Base-by-base conservation (phyloP, 2,113 vertebrate genomes). In the Aleadryas rufinucha region DNA sequence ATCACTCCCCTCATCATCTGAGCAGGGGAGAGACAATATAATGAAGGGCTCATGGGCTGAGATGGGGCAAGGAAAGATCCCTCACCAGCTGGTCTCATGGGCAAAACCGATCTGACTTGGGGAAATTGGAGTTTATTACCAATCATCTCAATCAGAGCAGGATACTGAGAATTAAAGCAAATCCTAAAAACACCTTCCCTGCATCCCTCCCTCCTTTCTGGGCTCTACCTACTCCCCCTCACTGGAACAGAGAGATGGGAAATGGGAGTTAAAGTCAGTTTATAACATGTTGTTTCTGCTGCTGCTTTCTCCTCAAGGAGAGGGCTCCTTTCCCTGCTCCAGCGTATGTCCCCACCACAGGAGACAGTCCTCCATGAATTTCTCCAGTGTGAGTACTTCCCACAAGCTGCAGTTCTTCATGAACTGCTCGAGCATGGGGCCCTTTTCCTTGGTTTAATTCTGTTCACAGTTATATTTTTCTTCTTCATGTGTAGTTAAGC, bases 281-380 rank as follows among this genome's bases (percentile, higher is more conserved):
- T 22, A 44, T 14, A 28, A 10, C 3, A 20, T 0, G 1, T 42
- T 74, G 1, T 56, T 74, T 52, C 37, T 59, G 44, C 37, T 45
- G 27, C 52, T 74, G 27, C 16, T 28, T 24, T 59, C 52, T 44
- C 22, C 37, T 72, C 52, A 39, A 37, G 52, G 22, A 65, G 31
- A 66, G 16, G 28, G 16, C 6, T 52, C 31, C 26, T 74, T 66
- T 37, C 37, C 44, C 6, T 66, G 23, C 23, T 59, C 37, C 15
- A 33, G 18, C 28, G 10, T 31, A 14, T 37, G 22, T 50, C 27
- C 44, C 31, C 57, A 13, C 22, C 59, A 37, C 19, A 19, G 37
- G 33, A 44, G 27, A 24, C 8, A n/a, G 10, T 10, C 7, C 33
- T 44, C 33, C 10, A 28, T 24, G 4, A 33, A 28, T 11, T 20